Base-by-base conservation (phyloP, 2,888 invertebrate genomes). In the Caenorhabditis auriculariae region DNA sequence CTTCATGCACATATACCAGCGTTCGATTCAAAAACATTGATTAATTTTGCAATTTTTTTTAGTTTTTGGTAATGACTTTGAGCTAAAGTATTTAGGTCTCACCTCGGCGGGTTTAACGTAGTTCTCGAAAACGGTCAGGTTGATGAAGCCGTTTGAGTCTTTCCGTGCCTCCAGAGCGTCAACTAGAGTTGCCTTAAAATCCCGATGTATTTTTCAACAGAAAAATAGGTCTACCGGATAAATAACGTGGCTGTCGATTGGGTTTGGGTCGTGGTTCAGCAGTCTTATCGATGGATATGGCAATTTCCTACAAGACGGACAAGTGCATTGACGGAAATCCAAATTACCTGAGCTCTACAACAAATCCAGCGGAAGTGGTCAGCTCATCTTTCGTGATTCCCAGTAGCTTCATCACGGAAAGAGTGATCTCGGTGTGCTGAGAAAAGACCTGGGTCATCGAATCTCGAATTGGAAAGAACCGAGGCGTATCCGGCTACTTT, bases 401-500 rank as follows among this genome's bases (percentile, higher is more conserved):
- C 56, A 74, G 53, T 35, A 69, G 44, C 49, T 64, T 66, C 69
- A 72, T 69, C 23, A 68, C 54, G 24, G 72, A 58, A 7, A 74
- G 54, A 17, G 69, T 69, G 41, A 70, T 57, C 39, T 74, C 72
- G n/a, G 74, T 71, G 60, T 74, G 74, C 72, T 72, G 59, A 29
- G 62, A 54, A 12, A 26, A 0, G 3, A 32, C n/a, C 37, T 19
- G 35, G 6, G n/a, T 23, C 7, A 45, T 45, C 12, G 24, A 23
- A 38, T 7, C 12, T 23, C 38, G 2, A 6, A 3, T 32, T 26
- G 6, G 5, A 29, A 45, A 52, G 32, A 32, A 72, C 72, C 35
- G 74, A 72, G 7, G 74, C 70, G 43, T 66, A 74, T 44, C 72
- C 69, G 24, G 69, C 58, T 17, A 69, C 37, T 17, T 57, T 51